Conservation (phyloP, 2,888 invertebrate species). For the Cryptocephalus primarius region DNA sequence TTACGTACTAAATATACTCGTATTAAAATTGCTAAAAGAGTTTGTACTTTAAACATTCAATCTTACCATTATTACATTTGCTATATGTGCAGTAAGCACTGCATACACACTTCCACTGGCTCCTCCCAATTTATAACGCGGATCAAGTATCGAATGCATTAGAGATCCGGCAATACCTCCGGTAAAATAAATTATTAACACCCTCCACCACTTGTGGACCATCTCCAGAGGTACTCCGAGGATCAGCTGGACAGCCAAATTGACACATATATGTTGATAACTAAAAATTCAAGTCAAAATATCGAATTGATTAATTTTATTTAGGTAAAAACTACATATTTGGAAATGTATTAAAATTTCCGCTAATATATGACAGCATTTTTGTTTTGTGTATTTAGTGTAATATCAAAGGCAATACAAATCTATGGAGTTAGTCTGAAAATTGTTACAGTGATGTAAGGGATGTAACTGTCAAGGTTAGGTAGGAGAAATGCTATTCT, state of each 20-base stretch:
- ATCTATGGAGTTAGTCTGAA: too few relatives aligned
- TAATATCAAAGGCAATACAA: too few relatives aligned
- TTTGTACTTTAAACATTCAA: not conserved
- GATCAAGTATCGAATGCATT: constrained; percentile 71
- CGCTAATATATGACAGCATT: too few relatives aligned
- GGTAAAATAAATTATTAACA: constrained; percentile 69
- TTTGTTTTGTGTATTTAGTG: too few relatives aligned
- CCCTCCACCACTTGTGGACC: constrained; percentile 93
- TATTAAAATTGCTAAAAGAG: too few relatives aligned
- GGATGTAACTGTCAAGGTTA: too few relatives aligned
- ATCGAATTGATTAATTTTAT: constrained; percentile 1
- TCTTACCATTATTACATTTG: constrained; percentile 75
- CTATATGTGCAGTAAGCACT: constrained; percentile 83
- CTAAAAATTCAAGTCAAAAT: constrained; percentile 36
- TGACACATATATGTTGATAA: constrained; percentile 78
- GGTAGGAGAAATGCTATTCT: too few relatives aligned
- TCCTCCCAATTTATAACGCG: constrained; percentile 73
- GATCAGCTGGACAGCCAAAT: constrained; percentile 82
- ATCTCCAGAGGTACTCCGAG: constrained; percentile 92
- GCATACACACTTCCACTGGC: constrained; percentile 95
- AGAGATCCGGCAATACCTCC: constrained; percentile 80
- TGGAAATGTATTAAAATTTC: not conserved
- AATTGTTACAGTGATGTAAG: too few relatives aligned
- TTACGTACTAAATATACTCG: too few relatives aligned
- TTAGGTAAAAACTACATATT: not conserved